Percentiles rank a stretch among this genome's conserved stretches.
These are phyloP conservation scores for Poeciliopsis presidionis DNA, from an alignment of 2,797 vertebrate genomes.

Conservation along the genomic window DNA sequence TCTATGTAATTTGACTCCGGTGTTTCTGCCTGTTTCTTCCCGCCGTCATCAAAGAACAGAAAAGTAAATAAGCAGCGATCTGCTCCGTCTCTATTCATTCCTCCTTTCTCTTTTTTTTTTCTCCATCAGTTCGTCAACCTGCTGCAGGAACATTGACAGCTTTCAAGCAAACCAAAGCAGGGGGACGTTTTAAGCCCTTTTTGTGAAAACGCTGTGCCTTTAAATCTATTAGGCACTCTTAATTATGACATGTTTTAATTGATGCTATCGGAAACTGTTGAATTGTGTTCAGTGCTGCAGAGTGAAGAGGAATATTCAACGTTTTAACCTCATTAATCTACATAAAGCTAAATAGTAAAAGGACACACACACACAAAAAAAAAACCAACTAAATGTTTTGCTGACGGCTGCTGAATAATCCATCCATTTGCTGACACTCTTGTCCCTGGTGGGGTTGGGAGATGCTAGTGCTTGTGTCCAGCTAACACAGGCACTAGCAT, in stretches of 20 bases:
- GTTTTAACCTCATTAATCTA: neutral
- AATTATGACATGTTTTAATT: conserved; percentile 23
- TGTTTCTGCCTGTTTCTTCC: conserved; percentile 50
- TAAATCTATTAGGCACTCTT: conserved; percentile 30
- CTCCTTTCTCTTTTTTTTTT: neutral
- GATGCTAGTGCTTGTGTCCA: too few species aligned
- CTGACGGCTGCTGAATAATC: neutral
- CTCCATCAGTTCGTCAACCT: neutral
- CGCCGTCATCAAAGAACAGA: conserved; percentile 8
- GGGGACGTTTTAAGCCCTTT: conserved; percentile 35
- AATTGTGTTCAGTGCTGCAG: conserved; percentile 37
- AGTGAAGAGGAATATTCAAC: conserved; percentile 41
- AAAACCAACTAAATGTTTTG: too few species aligned
- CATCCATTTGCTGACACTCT: too few species aligned
- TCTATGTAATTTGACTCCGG: conserved; percentile 80
- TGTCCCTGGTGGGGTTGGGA: too few species aligned
- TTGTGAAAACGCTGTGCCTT: conserved; percentile 5
- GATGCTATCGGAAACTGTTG: conserved; percentile 18
- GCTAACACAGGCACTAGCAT: too few species aligned
- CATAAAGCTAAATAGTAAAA: neutral
- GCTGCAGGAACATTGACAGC: conserved; percentile 45
- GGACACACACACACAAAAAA: neutral
- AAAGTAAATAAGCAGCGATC: conserved; percentile 12
- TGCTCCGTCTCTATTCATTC: conserved; percentile 21
- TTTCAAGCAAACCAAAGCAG: conserved; percentile 24